Evolutionary conservation across 2,888 invertebrate genomes (phyloP).

Genomic region (Merodon equestris): DNA sequence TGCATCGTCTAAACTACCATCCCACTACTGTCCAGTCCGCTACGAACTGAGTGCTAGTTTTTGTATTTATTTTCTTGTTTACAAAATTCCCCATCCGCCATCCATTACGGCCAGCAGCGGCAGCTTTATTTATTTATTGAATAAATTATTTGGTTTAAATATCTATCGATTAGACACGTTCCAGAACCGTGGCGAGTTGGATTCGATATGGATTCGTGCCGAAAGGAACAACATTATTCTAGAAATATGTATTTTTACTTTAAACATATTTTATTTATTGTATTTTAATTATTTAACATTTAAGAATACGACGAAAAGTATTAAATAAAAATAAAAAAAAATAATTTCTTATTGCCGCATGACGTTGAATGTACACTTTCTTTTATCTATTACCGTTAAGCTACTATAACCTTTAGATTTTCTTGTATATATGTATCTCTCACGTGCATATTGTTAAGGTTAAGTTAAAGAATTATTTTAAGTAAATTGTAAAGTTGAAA

Average conservation of each 20-base stretch:
- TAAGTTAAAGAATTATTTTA: too few species aligned
- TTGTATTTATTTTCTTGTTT: constrained; percentile 21
- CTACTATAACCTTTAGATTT: too few species aligned
- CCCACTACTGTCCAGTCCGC: neutral
- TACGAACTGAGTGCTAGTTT: constrained; percentile 13
- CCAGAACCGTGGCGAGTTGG: constrained; percentile 28
- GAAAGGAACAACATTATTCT: too few species aligned
- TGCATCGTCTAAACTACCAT: too few species aligned
- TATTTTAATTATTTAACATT: constrained; percentile 12
- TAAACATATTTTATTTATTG: constrained; percentile 25
- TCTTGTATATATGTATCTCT: too few species aligned
- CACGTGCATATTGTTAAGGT: too few species aligned
- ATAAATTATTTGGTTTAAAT: constrained; percentile 37
- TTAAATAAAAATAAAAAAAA: constrained; percentile 50
- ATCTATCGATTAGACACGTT: constrained; percentile 47
- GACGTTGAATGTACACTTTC: too few species aligned
- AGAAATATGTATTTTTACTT: neutral
- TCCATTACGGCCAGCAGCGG: constrained; percentile 31
- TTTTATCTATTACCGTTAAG: too few species aligned
- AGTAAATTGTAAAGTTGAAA: too few species aligned
- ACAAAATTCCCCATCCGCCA: too few species aligned
- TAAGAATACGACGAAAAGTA: constrained; percentile 41
- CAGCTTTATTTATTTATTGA: constrained; percentile 51
- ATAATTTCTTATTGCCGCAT: constrained; percentile 14
- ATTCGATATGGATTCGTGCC: constrained; percentile 3